Evolutionary conservation across 2,113 vertebrate genomes (phyloP).

Genomic region (Gopherus flavomarginatus): DNA sequence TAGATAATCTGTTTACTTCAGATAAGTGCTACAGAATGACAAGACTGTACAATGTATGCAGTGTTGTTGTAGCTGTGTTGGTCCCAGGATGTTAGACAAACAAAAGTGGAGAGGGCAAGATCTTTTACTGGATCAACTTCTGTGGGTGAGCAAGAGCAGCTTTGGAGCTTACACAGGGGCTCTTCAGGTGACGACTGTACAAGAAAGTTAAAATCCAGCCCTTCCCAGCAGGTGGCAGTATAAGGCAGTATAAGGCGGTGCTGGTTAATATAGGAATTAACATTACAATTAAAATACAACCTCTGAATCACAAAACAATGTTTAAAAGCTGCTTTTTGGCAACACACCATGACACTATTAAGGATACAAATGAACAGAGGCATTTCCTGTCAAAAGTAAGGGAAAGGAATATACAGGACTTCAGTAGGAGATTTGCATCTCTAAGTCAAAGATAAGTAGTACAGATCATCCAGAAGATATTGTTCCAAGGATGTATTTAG

Average conservation of each 20-base stretch:
- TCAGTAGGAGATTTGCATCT: neutral
- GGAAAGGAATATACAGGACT: neutral
- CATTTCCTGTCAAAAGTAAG: neutral
- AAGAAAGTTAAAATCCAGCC: neutral
- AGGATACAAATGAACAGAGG: accelerated
- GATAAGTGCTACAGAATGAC: too few relatives aligned
- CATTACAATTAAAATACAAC: neutral
- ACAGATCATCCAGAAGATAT: neutral
- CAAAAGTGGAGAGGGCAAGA: neutral
- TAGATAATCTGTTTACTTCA: too few relatives aligned
- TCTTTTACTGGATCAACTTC: neutral
- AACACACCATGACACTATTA: neutral
- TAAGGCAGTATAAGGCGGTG: slow-evolving; percentile 33
- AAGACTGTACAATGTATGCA: neutral
- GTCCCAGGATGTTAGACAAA: neutral
- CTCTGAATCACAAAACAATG: accelerated
- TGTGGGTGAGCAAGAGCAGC: neutral
- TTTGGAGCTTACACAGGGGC: neutral
- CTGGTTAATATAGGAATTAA: neutral
- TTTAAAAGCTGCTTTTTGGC: neutral
- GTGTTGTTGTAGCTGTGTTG: too few relatives aligned
- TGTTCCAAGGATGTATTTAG: too few relatives aligned
- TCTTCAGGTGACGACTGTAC: neutral
- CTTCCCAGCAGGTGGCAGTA: slow-evolving; percentile 69
- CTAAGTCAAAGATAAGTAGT: neutral